A percentile compares a stretch with the other conserved stretches of the same genome.
Conservation (phyloP, 2,113 vertebrate genomes). For the Tapirus terrestris region DNA sequence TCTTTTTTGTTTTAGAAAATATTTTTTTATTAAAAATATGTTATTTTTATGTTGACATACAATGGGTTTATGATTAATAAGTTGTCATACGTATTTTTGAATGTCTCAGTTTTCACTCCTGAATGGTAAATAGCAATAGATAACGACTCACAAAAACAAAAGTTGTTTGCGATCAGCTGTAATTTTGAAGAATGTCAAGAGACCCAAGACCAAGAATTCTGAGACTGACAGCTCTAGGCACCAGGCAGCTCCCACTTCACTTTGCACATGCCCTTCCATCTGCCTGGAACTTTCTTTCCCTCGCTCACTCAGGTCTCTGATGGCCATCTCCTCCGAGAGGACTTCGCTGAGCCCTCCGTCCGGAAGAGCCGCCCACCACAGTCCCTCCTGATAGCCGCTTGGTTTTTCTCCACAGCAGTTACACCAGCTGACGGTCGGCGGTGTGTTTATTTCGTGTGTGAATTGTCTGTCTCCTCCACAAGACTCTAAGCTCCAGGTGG, state of each 20-base stretch:
- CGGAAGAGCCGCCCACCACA: accelerated
- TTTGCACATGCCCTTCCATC: background rate
- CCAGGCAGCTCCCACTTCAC: background rate
- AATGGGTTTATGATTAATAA: background rate
- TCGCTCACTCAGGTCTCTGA: background rate
- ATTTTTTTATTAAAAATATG: background rate
- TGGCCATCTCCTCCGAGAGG: no score
- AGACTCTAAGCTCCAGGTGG: background rate
- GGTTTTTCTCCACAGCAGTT: background rate
- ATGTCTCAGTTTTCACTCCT: background rate
- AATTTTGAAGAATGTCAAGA: background rate
- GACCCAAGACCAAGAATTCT: background rate
- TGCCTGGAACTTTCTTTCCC: background rate
- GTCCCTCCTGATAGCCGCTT: background rate
- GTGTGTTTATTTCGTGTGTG: no score
- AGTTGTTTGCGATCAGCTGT: background rate
- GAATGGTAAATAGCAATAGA: background rate
- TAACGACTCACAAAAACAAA: background rate
- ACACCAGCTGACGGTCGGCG: no score
- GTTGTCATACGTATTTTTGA: background rate
- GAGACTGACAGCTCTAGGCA: background rate
- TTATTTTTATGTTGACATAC: background rate
- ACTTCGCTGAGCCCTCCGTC: background rate
- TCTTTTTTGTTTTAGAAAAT: background rate
- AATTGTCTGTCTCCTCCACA: background rate